These are phyloP conservation scores for Oryzias curvinotus DNA, from an alignment of 2,113 vertebrate genomes.

Conservation along the genomic window DNA sequence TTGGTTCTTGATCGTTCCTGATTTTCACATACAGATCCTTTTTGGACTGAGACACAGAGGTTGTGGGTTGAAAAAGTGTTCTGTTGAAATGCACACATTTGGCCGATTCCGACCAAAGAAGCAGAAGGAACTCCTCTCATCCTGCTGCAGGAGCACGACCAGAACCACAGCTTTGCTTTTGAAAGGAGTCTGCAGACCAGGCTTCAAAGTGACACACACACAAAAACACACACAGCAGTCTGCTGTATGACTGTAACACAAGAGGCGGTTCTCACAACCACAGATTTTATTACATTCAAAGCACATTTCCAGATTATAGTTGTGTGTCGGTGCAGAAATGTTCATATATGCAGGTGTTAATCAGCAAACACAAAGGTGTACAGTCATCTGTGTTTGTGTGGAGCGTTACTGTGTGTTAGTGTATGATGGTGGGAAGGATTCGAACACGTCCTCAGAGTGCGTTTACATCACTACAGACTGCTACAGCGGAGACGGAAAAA, in stretches of 20 bases:
- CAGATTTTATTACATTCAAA: slow-evolving; percentile 69
- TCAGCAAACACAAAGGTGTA: slow-evolving; percentile 40
- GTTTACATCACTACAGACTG: slow-evolving; percentile 55
- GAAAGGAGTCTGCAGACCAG: background rate
- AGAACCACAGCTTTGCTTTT: slow-evolving; percentile 6
- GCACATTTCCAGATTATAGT: slow-evolving; percentile 58
- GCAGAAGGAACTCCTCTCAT: too few species aligned
- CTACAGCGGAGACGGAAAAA: slow-evolving; percentile 28
- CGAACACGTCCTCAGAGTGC: slow-evolving; percentile 64
- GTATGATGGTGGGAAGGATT: slow-evolving; percentile 24
- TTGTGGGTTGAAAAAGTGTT: too few species aligned
- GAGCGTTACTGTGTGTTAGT: slow-evolving; percentile 28
- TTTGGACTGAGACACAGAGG: too few species aligned
- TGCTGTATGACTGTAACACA: slow-evolving; percentile 11
- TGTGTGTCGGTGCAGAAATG: slow-evolving; percentile 37
- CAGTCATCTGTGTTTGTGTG: background rate
- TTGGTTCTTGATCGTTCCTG: too few species aligned
- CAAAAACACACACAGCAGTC: too few species aligned
- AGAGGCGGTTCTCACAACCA: slow-evolving; percentile 34
- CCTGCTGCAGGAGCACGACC: background rate
- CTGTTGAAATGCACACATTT: too few species aligned
- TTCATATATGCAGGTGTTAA: slow-evolving; percentile 27
- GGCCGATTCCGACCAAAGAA: too few species aligned
- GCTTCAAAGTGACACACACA: slow-evolving; percentile 1
- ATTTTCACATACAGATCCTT: too few species aligned